Evolutionary conservation across 2,113 vertebrate genomes (phyloP), one percentile per base, ranked within the genome.

Genomic region (Thunnus maccoyii): DNA sequence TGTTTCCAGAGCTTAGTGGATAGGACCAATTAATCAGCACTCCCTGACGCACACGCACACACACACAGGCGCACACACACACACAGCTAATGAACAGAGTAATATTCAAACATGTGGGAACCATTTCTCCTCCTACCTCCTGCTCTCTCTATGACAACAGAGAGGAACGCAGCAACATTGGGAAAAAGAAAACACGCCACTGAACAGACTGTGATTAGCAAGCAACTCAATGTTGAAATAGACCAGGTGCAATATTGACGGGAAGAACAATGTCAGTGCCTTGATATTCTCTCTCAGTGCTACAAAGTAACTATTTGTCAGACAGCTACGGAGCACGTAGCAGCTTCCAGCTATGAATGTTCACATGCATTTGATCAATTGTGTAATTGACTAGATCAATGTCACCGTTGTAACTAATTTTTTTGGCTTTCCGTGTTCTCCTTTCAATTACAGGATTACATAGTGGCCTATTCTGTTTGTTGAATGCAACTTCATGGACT

Each of bases 101-200:
- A 95, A 94, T 94, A 94, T 95, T 95, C 91, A 93, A 83, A 96
- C 97, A 97, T 96, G 95, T 98, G 96, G 96, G 86, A 98, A 94
- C 95, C 93, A 96, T 97, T 97, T 96, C 78, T 92, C 90, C 94
- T 83, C 80, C 89, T 64, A 78, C 82, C 88, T 78, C 60, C 30
- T 79, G 67, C 83, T 88, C 72, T 76, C 78, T 85, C 94, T 93
- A 95, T 96, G 96, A 96, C 96, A 96, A 95, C 93, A 93, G 93
- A 95, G 95, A 94, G 95, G 96, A 96, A 96, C 95, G 96, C 80
- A 65, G 78, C 88, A 88, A 84, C 65, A 44, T 93, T 78, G 74
- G 86, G 92, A 95, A 95, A 94, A 92, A 94, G 80, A 82, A 86
- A 93, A 94, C 78, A 92, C 2, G 85, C 85, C 86, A 88, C 85